phyloP scores from a whole-genome alignment of 1,140 invertebrate genomes.

The Lordiphosa stackelbergi region DNA sequence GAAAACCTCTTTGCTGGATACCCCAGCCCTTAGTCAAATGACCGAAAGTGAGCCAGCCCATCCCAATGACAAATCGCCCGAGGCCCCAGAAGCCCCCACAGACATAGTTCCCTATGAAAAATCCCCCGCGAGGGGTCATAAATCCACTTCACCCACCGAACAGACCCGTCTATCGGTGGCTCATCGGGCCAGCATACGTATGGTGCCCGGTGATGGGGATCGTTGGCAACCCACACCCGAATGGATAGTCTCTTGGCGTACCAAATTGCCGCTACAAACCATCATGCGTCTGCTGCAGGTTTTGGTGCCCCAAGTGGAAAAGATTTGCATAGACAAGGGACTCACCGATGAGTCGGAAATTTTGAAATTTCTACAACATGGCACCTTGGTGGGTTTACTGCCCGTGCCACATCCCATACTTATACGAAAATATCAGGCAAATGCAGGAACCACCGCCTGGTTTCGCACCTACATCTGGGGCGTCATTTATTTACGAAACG shows the following conservation, averaged over 20 bases:
- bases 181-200: conserved; percentile 71
- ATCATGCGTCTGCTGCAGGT: conserved; percentile 99
- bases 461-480: conserved; percentile 99
- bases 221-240: conserved; percentile 91
- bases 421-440: conserved; percentile 99
- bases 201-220: conserved; percentile 59
- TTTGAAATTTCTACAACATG: conserved; percentile 98
- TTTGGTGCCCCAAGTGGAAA: conserved; percentile 99
- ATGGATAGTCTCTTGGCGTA: conserved; percentile 98
- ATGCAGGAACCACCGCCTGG: conserved; percentile 98
- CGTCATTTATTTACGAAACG: conserved; percentile 98
- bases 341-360: conserved; percentile 99
- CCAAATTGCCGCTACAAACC: conserved; percentile 97
- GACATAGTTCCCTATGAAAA: conserved; percentile 47
- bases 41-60: conserved; percentile 95
- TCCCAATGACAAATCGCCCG: conserved; percentile 77
- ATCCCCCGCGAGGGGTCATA: conserved; percentile 33
- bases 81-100: conserved; percentile 27
- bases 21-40: conserved; percentile 90
- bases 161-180: conserved; percentile 69
- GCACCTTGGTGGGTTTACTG: conserved; percentile 96
- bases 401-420: conserved; percentile 99
- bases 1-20: conserved; percentile 92
- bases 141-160: conserved; percentile 55
- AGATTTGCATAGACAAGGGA: conserved; percentile 99